Conservation (phyloP, 2,797 vertebrate species). For the Sebastes minor region DNA sequence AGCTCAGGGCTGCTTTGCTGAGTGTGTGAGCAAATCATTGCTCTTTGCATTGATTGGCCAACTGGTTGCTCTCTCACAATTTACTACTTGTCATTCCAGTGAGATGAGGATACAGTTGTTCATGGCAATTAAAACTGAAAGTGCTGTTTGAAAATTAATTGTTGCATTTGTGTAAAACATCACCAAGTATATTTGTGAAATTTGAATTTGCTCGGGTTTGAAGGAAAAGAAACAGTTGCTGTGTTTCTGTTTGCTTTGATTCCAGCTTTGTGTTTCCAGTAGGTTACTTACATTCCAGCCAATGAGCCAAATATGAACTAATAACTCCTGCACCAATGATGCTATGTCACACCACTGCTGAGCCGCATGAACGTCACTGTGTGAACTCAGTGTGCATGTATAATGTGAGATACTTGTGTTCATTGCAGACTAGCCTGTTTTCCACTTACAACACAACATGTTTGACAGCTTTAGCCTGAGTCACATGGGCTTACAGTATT, state of each 20-base stretch:
- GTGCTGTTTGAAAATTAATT: not conserved
- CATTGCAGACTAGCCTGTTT: not conserved
- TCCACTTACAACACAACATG: slow-evolving; percentile 3
- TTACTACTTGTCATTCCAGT: slow-evolving; percentile 38
- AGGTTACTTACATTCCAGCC: not conserved
- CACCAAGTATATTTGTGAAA: not conserved
- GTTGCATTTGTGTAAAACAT: not conserved
- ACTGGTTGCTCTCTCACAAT: slow-evolving; percentile 18
- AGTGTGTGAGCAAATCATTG: slow-evolving; percentile 53
- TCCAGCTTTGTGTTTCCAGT: not conserved
- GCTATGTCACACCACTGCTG: slow-evolving; percentile 35
- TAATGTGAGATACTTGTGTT: slow-evolving; percentile 28
- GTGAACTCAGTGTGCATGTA: slow-evolving; percentile 25
- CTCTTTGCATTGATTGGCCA: slow-evolving; percentile 54
- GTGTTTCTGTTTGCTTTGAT: not conserved
- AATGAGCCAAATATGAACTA: slow-evolving; percentile 3
- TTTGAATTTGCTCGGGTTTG: not conserved
- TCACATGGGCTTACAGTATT: not conserved
- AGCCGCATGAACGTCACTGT: slow-evolving; percentile 24
- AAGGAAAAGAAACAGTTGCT: not conserved
- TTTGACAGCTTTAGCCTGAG: not conserved
- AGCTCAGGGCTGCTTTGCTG: slow-evolving; percentile 31
- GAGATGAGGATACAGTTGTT: slow-evolving; percentile 11
- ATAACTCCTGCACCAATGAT: slow-evolving; percentile 12
- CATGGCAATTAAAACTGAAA: slow-evolving; percentile 28